Evolutionary conservation across 2,797 vertebrate genomes (phyloP), one percentile per base, ranked within the genome.

Genomic region (Rhynchonycteris naso): DNA sequence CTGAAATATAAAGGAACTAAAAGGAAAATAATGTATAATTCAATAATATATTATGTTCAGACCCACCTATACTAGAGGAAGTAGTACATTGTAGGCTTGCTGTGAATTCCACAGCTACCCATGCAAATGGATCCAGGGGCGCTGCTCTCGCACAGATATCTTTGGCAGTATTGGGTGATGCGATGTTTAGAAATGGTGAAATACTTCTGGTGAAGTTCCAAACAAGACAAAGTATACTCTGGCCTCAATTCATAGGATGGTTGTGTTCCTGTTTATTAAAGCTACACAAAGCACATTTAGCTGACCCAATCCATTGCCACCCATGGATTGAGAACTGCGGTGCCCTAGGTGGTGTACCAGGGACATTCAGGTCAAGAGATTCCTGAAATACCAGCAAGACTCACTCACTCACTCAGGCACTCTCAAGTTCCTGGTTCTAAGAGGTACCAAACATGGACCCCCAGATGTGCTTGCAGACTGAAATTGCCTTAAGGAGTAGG

Each of bases 1-100:
- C n/a, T 93, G 71, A 95, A 91, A 93, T 93, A 87, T 43, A 83
- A 72, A 84, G 61, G 21, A 86, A 87, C 61, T 71, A 95, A 91
- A 88, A 90, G 78, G 68, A 90, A 95, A 90, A 82, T 65, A 80
- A 38, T 81, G 24, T 76, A 35, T 58, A 84, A 58, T 85, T 81
- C 78, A 91, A 88, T 95, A 59, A 43, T 75, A 52, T 24, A 43
- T 58, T 16, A n/a, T 91, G n/a, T 35, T 86, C 72, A 35, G 33
- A 58, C 26, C 68, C 22, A 47, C 1, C 52, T 81, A 3, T 50
- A 0, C 15, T 52, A 76, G 69, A 84, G 38, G 76, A 71, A 80
- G 28, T 33, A 28, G 54, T 61, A 28, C 90, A 66, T 47, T 72
- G 54, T 76, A 47, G 22, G 50, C 54, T 71, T 47, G 28, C 69